Evolutionary conservation across 2,888 invertebrate genomes (phyloP), one percentile per base, ranked within the genome.

Genomic region (Agelastica alni): DNA sequence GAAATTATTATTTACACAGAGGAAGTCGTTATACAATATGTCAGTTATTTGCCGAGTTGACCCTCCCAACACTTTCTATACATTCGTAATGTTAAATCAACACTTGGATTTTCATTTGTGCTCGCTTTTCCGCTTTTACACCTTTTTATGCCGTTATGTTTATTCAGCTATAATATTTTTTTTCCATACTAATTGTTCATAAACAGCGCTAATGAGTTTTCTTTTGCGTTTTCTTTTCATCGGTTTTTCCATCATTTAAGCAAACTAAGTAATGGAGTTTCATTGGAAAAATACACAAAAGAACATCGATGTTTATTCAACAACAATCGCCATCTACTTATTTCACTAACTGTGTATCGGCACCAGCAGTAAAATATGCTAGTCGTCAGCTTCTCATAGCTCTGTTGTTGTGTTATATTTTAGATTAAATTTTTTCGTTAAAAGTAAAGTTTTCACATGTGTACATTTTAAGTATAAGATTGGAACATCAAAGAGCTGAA

Each of bases 1-100:
- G 74, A 77, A 77, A 77, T 77, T 77, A 75, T 77, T 77, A 77
- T 77, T 77, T 77, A 75, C 76, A 73, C 68, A 75, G 76, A 77
- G 70, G 76, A 73, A 71, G 69, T 70, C 69, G 70, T 71, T 56
- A 56, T 71, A 71, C n/a, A n/a, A n/a, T 63, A 70, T 73, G 72
- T 72, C 73, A 73, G 73, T 71, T 72, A 74, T 74, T 74, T 73
- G 73, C 72, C 63, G 58, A 67, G 72, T 71, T 73, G 74, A 72
- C 74, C 74, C 71, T 65, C 69, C 69, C 66, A 66, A 65, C 66
- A 61, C 68, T 63, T 39, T 39, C 68, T 71, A 72, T 75, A 74
- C 74, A 75, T 75, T 74, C 70, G 70, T 76, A 76, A 76, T 75
- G 73, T 69, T 76, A 70, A 71, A 71, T 74, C 71, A 76, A 76